phyloP scores from a whole-genome alignment of 2,113 vertebrate genomes.

The Glareola pratincola region DNA sequence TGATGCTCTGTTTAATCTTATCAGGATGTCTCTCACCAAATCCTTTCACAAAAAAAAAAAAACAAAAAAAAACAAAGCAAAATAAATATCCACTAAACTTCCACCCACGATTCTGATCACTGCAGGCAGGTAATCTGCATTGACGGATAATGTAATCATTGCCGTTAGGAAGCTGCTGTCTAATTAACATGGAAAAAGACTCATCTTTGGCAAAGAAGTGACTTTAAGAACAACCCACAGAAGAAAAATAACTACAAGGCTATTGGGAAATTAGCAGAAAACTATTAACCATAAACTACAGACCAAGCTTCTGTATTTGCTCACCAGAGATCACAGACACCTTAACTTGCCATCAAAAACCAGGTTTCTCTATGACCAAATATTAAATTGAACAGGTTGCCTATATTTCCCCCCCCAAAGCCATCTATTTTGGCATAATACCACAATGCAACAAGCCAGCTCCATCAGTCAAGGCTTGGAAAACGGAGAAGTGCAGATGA shows the following conservation, averaged over 20 bases:
- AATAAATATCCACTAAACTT: neutral
- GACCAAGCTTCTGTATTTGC: neutral
- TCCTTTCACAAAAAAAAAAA: neutral
- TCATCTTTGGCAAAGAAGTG: neutral
- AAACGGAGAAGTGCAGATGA: neutral
- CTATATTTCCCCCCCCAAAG: neutral
- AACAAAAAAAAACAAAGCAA: too few relatives aligned
- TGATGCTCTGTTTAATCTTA: conserved; percentile 17
- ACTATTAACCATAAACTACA: neutral
- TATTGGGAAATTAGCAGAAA: neutral
- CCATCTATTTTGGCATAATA: neutral
- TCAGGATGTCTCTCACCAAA: neutral
- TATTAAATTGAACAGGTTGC: neutral
- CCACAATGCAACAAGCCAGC: neutral
- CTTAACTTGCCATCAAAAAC: neutral
- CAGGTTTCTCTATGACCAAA: neutral
- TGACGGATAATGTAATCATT: neutral
- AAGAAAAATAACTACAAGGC: neutral
- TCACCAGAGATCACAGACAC: neutral
- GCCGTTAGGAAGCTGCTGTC: neutral
- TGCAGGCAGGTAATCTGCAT: neutral
- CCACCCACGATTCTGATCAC: neutral
- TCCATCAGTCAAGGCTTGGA: neutral
- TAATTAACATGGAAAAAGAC: neutral
- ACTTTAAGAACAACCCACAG: neutral